Base-by-base conservation (phyloP, 2,113 vertebrate species). In the Apteryx mantelli region DNA sequence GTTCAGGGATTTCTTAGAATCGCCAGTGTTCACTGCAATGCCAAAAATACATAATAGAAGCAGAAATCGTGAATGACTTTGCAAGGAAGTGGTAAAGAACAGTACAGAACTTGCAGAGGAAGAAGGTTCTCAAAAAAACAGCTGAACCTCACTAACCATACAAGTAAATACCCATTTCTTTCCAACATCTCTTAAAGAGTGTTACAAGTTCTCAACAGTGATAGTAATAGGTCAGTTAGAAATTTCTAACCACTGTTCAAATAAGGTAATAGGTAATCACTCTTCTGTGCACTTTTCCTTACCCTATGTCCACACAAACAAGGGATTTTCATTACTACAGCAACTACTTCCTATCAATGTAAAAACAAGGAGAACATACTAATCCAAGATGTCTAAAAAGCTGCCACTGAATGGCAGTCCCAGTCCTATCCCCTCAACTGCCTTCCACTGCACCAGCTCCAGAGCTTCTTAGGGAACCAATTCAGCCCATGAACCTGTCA, bases 41-140 rank as follows among this genome's bases (percentile, higher is more conserved):
- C 42, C 82, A 93, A 87, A 86, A 94, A 92, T 81, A 78, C 2
- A 2, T 2, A 73, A 40, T 1, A 86, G 77, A 92, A 82, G 75
- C 34, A 90, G 75, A 94, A 94, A 91, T 11, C 46, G 53, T 94
- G 68, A 91, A 84, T 82, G 64, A 32, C 80, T 95, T 92, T 65
- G 60, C 46, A 82, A 86, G 85, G 89, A 97, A 92, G 85, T 93
- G 85, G 85, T 90, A 68, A 94, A 94, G 76, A 91, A 71, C 30
- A 18, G 52, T 48, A 84, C 1, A 21, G 13, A 96, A 88, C 78
- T 84, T 88, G 68, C 26, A 87, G 81, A 81, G 52, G 20, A 7
- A 0, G 50, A 95, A 89, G 87, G 80, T 9, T 50, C 44, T 85
- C 60, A 88, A 91, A 76, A 89, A 88, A 28, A 26, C 53, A 80